Evolutionary conservation across 2,113 vertebrate genomes (phyloP).

Genomic region (Vulpes lagopus): DNA sequence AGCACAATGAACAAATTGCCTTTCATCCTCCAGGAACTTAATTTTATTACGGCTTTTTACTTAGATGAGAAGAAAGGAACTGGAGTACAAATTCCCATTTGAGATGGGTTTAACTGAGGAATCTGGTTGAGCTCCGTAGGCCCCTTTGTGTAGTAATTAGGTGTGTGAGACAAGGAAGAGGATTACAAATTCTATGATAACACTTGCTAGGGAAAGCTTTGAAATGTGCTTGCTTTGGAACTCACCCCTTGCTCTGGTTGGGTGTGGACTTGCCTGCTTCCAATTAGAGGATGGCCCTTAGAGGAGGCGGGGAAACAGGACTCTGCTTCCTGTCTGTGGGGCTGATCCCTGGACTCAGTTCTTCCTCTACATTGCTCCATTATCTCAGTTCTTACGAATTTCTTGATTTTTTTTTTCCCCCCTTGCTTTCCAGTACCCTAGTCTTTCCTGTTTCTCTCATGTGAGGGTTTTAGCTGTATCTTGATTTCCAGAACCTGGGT

Average conservation of each 20-base stretch:
- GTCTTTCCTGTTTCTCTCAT: rapidly evolving
- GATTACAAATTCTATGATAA: constrained; percentile 41
- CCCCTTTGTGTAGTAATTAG: not conserved
- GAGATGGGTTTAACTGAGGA: constrained; percentile 51
- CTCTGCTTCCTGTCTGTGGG: rapidly evolving
- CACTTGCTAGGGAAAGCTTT: not conserved
- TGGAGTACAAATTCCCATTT: constrained; percentile 10
- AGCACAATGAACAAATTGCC: not conserved
- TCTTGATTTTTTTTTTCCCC: not conserved
- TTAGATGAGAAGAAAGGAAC: constrained; percentile 60
- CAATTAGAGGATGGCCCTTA: rapidly evolving
- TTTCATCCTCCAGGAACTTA: constrained; percentile 64
- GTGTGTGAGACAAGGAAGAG: constrained; percentile 43
- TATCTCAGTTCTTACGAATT: no score
- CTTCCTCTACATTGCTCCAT: not conserved
- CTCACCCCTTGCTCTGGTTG: rapidly evolving
- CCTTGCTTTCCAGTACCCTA: not conserved
- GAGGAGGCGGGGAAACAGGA: rapidly evolving
- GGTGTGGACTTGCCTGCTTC: not conserved
- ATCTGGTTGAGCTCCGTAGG: not conserved
- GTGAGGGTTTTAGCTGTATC: not conserved
- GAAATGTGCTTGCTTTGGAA: rapidly evolving
- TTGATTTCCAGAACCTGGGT: not conserved
- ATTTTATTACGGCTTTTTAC: constrained; percentile 65
- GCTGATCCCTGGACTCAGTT: rapidly evolving